Base-by-base conservation (phyloP, 2,888 invertebrate species). In the Oscheius sp. region DNA sequence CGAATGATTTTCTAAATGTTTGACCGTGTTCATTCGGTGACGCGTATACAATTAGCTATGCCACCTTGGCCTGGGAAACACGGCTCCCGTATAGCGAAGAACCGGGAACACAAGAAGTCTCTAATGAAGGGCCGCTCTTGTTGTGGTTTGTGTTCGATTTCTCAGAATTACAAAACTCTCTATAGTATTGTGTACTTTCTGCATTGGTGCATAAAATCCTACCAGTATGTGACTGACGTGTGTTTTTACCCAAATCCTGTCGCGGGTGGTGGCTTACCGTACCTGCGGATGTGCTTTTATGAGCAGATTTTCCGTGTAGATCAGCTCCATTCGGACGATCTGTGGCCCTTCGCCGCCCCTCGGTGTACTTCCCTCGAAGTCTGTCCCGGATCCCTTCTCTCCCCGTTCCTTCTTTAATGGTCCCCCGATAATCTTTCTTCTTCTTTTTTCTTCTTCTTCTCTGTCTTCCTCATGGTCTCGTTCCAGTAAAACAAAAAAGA, bases 181-280 rank as follows among this genome's bases (percentile, higher is more conserved):
- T 58, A 1, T 58, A 58, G 58, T 58, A 25, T 58, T 9, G 58
- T 58, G 27, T 1, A 23, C 58, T 55, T 21, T 35, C 35, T 35
- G 35, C 35, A 35, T 35, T 35, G 35, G 9, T 35, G 35, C 35
- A 35, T 35, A 35, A 35, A 35, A 35, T 35, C 35, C 35, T 3
- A 9, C 35, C 35, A 6, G 35, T 35, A 35, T 25, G 5, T 1
- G 27, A 12, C 52, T 66, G 66, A 66, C 66, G 66, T 66, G 66
- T 66, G 66, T 66, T 66, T 66, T 66, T 49, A n/a, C 52, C 29
- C 18, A 43, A 59, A 61, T 61, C 61, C 59, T 41, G 59, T 23
- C 41, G 61, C 61, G 61, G 66, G 66, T 49, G 66, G 66, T 52
- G 66, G 66, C 35, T 66, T 66, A 66, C 66, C 66, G 66, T 66